Percentiles rank a stretch among this genome's conserved stretches.
Conservation (phyloP, 2,888 invertebrate genomes). For the Sarcophaga carnaria region DNA sequence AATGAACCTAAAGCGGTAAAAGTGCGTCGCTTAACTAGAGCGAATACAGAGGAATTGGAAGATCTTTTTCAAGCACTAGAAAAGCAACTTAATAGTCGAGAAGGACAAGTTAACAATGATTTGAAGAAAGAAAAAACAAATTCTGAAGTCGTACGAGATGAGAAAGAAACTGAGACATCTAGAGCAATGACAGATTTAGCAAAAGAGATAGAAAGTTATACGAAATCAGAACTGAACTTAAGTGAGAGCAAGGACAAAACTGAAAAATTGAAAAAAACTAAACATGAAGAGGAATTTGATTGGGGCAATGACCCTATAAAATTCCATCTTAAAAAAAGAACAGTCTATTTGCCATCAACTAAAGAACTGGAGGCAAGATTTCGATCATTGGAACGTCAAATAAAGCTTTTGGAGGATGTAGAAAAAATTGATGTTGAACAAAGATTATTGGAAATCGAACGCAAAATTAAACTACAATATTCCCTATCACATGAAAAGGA, state of each 20-base stretch:
- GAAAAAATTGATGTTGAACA: constrained; percentile 79
- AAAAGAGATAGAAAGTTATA: constrained; percentile 75
- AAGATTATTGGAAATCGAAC: constrained; percentile 76
- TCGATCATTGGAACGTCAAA: constrained; percentile 78
- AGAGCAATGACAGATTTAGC: constrained; percentile 75
- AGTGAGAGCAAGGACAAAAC: constrained; percentile 23
- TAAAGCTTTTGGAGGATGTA: constrained; percentile 77
- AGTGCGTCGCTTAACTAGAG: constrained; percentile 77
- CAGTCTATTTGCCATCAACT: constrained; percentile 78
- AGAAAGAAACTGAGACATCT: constrained; percentile 58
- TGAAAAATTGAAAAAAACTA: constrained; percentile 14
- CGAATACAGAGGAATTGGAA: constrained; percentile 78
- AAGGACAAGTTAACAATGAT: constrained; percentile 74
- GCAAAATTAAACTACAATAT: constrained; percentile 78
- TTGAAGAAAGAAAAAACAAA: constrained; percentile 69
- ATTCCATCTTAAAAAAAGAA: constrained; percentile 77
- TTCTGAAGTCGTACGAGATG: constrained; percentile 35
- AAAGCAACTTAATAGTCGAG: constrained; percentile 76
- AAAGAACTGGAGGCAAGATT: constrained; percentile 79
- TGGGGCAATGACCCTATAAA: constrained; percentile 78
- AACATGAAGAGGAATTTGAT: constrained; percentile 73
- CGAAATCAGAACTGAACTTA: constrained; percentile 70
- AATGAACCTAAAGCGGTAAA: constrained; percentile 77
- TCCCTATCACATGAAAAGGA: constrained; percentile 79
- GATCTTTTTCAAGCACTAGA: constrained; percentile 78